These are phyloP conservation scores for Lithophane ornitopus DNA, from an alignment of 2,888 invertebrate species.

Conservation along the genomic window DNA sequence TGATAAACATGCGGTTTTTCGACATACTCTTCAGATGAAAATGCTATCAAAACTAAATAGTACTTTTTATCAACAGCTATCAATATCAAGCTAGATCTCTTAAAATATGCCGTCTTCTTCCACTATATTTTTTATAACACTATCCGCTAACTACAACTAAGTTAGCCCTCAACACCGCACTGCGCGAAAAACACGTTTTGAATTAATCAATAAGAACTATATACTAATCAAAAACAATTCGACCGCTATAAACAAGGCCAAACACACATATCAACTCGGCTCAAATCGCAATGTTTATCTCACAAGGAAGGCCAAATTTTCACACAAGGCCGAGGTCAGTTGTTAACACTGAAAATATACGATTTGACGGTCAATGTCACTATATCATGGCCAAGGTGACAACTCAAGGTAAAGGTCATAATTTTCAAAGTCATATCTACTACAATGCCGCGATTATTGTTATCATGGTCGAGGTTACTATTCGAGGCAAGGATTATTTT, in stretches of 20 bases:
- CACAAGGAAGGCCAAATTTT: constrained; percentile 27
- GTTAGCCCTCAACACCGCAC: background rate
- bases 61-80: background rate
- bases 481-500: constrained; percentile 37
- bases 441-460: constrained; percentile 32
- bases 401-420: constrained; percentile 36
- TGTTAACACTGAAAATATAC: constrained; percentile 28
- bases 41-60: background rate
- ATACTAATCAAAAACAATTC: background rate
- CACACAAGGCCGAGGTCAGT: constrained; percentile 15
- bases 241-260: constrained; percentile 11
- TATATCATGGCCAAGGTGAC: constrained; percentile 37
- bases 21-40: background rate
- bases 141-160: background rate
- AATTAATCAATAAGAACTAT: background rate
- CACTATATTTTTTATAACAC: background rate
- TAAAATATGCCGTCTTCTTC: background rate
- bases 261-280: background rate
- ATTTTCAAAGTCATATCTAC: constrained; percentile 52
- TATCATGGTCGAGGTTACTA: constrained; percentile 47
- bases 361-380: constrained; percentile 38
- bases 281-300: constrained; percentile 3
- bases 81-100: background rate
- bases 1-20: background rate
- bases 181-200: background rate